Percentiles rank a stretch among this genome's conserved stretches.
Conservation (phyloP, 2,888 invertebrate species). For the Laspeyria flexula region DNA sequence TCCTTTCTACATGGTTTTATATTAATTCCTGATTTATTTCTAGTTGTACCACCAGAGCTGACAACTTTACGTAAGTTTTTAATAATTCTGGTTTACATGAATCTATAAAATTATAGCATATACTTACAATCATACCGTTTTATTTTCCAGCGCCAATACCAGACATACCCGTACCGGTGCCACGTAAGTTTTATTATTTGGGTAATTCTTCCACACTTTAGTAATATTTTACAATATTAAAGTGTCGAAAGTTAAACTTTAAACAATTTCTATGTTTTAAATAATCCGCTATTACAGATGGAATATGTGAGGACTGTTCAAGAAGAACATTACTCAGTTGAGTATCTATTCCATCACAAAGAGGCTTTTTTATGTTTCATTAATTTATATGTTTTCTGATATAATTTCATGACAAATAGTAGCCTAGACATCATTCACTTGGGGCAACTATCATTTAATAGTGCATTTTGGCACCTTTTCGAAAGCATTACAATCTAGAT, state of each 20-base stretch:
- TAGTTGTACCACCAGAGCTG: slow-evolving; percentile 46
- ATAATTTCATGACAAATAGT: no score
- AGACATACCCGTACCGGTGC: slow-evolving; percentile 36
- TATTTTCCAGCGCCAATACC: slow-evolving; percentile 45
- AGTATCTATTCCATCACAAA: slow-evolving; percentile 21
- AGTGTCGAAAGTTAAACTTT: neutral
- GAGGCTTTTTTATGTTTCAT: neutral
- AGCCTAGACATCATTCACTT: no score
- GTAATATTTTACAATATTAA: neutral
- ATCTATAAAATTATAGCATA: neutral
- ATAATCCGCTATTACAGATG: slow-evolving; percentile 23
- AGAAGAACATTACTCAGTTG: slow-evolving; percentile 33
- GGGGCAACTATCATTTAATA: no score
- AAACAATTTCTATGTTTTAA: slow-evolving; percentile 20
- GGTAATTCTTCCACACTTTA: neutral
- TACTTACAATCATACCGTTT: neutral
- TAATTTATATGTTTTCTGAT: no score
- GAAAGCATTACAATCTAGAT: no score
- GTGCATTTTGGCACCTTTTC: no score
- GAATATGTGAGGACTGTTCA: slow-evolving; percentile 28
- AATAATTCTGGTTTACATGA: neutral
- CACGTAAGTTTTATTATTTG: slow-evolving; percentile 40
- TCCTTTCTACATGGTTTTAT: no score
- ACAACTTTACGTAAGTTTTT: slow-evolving; percentile 47
- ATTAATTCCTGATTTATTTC: slow-evolving; percentile 5